phyloP scores from a whole-genome alignment of 1,140 invertebrate species.

The Drosophila sp. region DNA sequence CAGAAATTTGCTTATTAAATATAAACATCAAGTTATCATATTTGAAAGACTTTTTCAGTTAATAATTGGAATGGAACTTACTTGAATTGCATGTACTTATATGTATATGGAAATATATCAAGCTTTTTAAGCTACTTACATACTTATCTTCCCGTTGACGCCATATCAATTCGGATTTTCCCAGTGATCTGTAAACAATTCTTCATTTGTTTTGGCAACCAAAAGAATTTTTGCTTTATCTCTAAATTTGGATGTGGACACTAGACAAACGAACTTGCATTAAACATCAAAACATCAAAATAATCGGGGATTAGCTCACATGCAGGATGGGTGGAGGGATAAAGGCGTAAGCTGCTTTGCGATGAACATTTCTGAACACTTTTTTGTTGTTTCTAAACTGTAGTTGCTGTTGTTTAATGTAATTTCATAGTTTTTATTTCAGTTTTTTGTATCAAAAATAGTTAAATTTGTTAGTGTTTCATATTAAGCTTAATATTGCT shows the following conservation, averaged over 20 bases:
- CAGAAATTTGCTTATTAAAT: not conserved
- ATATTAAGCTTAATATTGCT: conserved; percentile 3
- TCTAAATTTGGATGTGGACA: conserved; percentile 27
- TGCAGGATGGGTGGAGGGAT: not conserved
- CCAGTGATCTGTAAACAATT: conserved; percentile 59
- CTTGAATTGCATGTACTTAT: conserved; percentile 43
- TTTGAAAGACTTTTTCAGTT: not conserved
- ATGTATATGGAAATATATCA: not conserved
- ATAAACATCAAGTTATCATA: too few species aligned
- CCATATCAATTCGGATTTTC: conserved; percentile 11
- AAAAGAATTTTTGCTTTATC: conserved; percentile 58
- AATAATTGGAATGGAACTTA: conserved; percentile 16
- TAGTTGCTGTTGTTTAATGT: not conserved
- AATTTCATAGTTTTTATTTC: conserved; percentile 4
- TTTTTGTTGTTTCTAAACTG: not conserved
- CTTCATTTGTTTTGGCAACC: conserved; percentile 63
- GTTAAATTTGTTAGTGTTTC: not conserved
- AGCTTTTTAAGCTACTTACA: conserved; percentile 34
- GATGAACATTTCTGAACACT: not conserved
- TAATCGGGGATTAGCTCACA: conserved; percentile 3
- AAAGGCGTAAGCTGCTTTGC: not conserved
- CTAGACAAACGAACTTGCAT: conserved; percentile 58
- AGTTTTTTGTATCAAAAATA: conserved; percentile 7
- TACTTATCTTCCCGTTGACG: not conserved
- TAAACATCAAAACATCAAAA: conserved; percentile 10